Evolutionary conservation across 2,888 invertebrate genomes (phyloP), one percentile per base, ranked within the genome.

Genomic region (Spodoptera picta): DNA sequence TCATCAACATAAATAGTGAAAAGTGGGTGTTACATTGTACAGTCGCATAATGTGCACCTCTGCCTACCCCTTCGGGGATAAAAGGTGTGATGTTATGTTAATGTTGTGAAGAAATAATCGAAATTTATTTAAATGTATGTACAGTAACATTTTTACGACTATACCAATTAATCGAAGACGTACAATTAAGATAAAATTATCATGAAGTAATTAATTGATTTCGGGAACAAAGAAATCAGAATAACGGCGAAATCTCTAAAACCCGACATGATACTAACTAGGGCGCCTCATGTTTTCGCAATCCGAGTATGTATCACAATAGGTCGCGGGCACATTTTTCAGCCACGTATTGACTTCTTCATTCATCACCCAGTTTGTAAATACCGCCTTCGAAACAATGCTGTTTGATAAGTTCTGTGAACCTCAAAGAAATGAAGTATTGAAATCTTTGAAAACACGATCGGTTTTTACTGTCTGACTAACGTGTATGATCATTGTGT

Each of bases 291-390:
- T 82, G 79, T 84, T 80, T 84, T 83, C 64, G 78, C 69, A 81
- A 73, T 63, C 59, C 54, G 66, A 63, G 63, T 43, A 54, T 45
- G 64, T 72, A 69, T 75, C 73, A 83, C 76, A 79, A 75, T 59
- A 68, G 65, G 63, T 69, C 65, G 61, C 51, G 56, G 49, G 66
- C 62, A 69, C 57, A 82, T 79, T 85, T 83, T 86, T 81, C 78
- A 80, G 66, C 63, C 61, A 61, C 60, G 27, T 80, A 77, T 78
- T 83, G 83, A 76, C 75, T 75, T 78, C 79, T 83, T 80, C 82
- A 81, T 75, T 81, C 72, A 82, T 80, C 73, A 68, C 61, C 64
- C 73, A 72, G 84, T 89, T 90, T 89, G 86, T 88, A 89, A 90
- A 90, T 80, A 89, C 27, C 41, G 53, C 72, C 65, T 75, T 76